Evolutionary conservation across 2,888 invertebrate genomes (phyloP), one percentile per base, ranked within the genome.

Genomic region (Dysmachus trigonus): DNA sequence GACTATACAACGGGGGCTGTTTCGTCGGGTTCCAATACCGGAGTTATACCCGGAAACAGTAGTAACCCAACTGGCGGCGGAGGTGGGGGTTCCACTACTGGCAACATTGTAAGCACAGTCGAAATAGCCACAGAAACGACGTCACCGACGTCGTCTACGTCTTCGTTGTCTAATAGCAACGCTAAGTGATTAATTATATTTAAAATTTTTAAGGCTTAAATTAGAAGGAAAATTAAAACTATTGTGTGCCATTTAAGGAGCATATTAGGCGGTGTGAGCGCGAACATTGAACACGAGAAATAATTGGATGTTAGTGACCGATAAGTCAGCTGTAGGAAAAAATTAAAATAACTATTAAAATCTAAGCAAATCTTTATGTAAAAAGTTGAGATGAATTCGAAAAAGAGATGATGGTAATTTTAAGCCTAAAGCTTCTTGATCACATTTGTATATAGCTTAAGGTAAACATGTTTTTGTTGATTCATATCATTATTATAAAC

Each of bases 1-100:
- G 95, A 95, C 91, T 95, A 94, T 91, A 93, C 93, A 53, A 89
- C 88, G 53, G 87, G 87, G 22, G 85, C 73, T 18, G 82, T 38
- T 6, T 33, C 87, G 13, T 15, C 71, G 35, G 38, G 30, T 53
- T 31, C 30, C 7, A 85, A 33, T 31, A 62, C 53, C 22, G 71
- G 15, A 72, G 18, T 62, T 18, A 10, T 27, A 62, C 62, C 62
- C 27, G 76, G 71, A 41, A 53, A n/a, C 62, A 30, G 18, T 22
- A 77, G 13, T 10, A 77, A 35, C 22, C 38, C 27, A 18, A 41
- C 22, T 77, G 38, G 38, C 22, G 62, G 41, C 38, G 38, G 38
- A n/a, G 83, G 30, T 41, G 82, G 62, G 31, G 77, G 86, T 3
- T 10, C 15, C 30, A 72, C 47, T 30, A 31, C 47, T 31, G 33